Conservation (phyloP, 1,140 invertebrate genomes). For the Drosophila gunungcola region DNA sequence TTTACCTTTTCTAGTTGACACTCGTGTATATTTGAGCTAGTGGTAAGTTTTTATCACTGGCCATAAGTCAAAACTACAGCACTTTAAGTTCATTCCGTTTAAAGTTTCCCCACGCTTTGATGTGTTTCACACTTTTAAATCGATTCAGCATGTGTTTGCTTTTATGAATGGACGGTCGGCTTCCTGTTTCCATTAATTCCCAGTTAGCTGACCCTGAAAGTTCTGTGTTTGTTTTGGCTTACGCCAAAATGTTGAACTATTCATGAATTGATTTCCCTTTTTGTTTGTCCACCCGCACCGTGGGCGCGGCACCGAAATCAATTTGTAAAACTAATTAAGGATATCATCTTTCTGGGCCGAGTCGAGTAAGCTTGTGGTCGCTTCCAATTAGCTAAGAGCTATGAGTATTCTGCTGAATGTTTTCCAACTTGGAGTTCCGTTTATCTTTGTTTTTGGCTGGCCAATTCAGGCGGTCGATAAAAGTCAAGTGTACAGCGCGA, state of each 20-base stretch:
- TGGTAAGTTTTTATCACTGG: background rate
- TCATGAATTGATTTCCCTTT: slow-evolving; percentile 37
- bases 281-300: slow-evolving; percentile 3
- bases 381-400: slow-evolving; percentile 51
- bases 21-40: background rate
- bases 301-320: slow-evolving; percentile 29
- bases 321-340: slow-evolving; percentile 57
- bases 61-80: background rate
- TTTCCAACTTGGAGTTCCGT: background rate
- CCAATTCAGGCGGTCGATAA: slow-evolving; percentile 10
- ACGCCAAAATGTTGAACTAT: slow-evolving; percentile 37
- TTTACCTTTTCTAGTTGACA: slow-evolving; percentile 6
- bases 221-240: slow-evolving; percentile 36
- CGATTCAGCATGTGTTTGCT: slow-evolving; percentile 40
- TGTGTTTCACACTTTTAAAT: slow-evolving; percentile 35
- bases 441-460: slow-evolving; percentile 9
- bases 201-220: slow-evolving; percentile 43
- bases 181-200: slow-evolving; percentile 46
- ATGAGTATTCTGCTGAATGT: background rate
- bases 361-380: slow-evolving; percentile 20
- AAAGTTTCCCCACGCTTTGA: slow-evolving; percentile 18
- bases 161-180: slow-evolving; percentile 5
- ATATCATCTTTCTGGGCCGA: slow-evolving; percentile 33
- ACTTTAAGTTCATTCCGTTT: slow-evolving; percentile 17
- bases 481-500: slow-evolving; percentile 11